Percentiles rank a stretch among this genome's conserved stretches.
Conservation (phyloP, 2,113 vertebrate species). For the Gambusia holbrooki region DNA sequence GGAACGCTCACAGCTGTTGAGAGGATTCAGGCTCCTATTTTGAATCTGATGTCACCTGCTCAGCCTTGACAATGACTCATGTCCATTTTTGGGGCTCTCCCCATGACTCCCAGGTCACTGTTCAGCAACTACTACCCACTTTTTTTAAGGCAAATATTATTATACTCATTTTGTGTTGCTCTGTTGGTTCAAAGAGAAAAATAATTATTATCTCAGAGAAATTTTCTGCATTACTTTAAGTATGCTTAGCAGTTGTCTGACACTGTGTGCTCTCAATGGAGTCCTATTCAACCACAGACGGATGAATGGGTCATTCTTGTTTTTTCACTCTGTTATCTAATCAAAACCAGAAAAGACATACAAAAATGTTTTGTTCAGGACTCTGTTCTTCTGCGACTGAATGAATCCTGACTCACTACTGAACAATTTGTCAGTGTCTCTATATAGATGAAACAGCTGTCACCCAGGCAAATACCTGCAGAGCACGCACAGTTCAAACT, state of each 20-base stretch:
- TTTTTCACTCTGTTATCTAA: not conserved
- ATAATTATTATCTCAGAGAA: not conserved
- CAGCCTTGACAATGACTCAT: slow-evolving; percentile 56
- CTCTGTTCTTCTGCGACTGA: not conserved
- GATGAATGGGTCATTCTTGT: not conserved
- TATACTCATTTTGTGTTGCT: not conserved
- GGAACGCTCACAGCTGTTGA: slow-evolving; percentile 61
- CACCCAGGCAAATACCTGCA: not conserved
- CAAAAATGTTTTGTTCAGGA: not conserved
- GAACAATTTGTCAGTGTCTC: slow-evolving; percentile 4
- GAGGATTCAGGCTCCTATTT: slow-evolving; percentile 56
- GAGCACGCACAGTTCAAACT: not conserved
- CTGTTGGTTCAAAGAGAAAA: not conserved
- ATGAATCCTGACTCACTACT: not conserved
- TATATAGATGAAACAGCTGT: not conserved
- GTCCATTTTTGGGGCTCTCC: slow-evolving; percentile 57
- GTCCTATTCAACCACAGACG: too few relatives aligned
- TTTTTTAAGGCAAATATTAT: not conserved
- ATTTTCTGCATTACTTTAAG: not conserved
- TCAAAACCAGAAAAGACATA: too few relatives aligned
- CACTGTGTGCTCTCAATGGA: not conserved
- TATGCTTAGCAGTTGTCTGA: not conserved
- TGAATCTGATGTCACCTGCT: slow-evolving; percentile 58
- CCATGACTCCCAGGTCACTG: slow-evolving; percentile 18
- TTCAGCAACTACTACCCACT: not conserved